phyloP scores from a whole-genome alignment of 2,888 invertebrate genomes.

The Slavum lentiscoides region DNA sequence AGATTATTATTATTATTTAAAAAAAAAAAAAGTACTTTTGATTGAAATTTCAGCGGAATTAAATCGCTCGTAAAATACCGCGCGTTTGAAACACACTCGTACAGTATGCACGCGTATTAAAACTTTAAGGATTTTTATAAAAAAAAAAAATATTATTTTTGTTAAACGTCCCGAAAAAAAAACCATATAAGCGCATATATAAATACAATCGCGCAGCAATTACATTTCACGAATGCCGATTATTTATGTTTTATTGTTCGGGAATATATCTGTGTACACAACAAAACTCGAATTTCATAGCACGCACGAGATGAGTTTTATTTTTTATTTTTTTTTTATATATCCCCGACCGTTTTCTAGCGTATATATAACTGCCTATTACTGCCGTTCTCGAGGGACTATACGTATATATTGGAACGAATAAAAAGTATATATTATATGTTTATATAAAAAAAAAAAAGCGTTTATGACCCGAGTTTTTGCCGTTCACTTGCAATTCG shows the following conservation, averaged over 20 bases:
- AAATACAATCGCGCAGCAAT: neutral
- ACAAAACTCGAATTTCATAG: constrained; percentile 14
- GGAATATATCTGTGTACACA: constrained; percentile 9
- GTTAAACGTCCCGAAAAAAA: neutral
- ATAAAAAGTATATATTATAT: too few species aligned
- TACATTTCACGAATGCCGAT: constrained; percentile 20
- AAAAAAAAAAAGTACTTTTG: neutral
- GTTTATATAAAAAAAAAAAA: neutral
- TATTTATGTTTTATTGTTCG: constrained; percentile 4
- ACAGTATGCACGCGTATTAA: neutral
- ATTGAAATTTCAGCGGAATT: neutral
- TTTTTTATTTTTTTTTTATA: neutral
- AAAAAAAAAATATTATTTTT: neutral
- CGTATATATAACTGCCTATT: neutral
- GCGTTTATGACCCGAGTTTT: constrained; percentile 37
- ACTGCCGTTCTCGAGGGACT: constrained; percentile 8
- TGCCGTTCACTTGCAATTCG: constrained; percentile 20
- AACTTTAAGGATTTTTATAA: neutral
- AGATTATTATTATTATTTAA: neutral
- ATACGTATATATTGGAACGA: neutral
- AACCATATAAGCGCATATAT: neutral
- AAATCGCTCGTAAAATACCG: neutral
- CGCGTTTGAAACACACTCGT: neutral
- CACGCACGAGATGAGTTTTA: constrained; percentile 2
- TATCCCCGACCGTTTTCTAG: constrained; percentile 21